Conservation (phyloP, 2,113 vertebrate genomes). For the Cromileptes altivelis region DNA sequence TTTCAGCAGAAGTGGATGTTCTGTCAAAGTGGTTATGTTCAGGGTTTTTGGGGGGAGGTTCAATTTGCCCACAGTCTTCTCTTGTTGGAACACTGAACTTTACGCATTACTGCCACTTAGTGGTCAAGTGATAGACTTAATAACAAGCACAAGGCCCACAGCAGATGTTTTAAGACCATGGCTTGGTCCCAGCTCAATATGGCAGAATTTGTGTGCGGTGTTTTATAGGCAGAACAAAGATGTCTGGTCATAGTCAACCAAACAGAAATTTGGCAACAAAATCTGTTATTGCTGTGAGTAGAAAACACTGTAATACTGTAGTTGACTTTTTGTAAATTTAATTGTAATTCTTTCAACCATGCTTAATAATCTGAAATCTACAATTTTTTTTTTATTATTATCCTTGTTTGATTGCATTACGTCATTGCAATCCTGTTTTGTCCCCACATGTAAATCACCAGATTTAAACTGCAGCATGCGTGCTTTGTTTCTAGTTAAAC, state of each 20-base stretch:
- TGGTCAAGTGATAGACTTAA: conserved; percentile 11
- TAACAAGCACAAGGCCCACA: neutral
- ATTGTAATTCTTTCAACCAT: neutral
- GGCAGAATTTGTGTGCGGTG: neutral
- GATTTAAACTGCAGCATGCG: neutral
- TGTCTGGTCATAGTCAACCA: neutral
- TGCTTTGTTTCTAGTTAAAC: neutral
- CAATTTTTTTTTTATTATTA: neutral
- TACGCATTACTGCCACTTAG: conserved; percentile 40
- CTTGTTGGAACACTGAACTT: neutral
- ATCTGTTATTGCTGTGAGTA: neutral
- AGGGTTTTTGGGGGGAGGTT: no score
- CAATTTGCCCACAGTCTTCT: neutral
- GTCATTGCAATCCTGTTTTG: neutral
- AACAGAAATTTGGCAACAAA: neutral
- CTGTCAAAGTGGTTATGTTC: neutral
- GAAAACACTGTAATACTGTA: neutral
- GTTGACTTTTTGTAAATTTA: neutral
- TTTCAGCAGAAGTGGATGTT: neutral
- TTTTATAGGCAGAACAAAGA: neutral
- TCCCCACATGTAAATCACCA: neutral
- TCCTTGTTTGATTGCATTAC: no score
- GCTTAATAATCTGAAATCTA: neutral
- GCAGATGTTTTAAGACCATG: neutral
- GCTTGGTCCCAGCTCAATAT: neutral